Evolutionary conservation across 2,888 invertebrate species (phyloP).

Genomic region (Ichneumoninae sp.): DNA sequence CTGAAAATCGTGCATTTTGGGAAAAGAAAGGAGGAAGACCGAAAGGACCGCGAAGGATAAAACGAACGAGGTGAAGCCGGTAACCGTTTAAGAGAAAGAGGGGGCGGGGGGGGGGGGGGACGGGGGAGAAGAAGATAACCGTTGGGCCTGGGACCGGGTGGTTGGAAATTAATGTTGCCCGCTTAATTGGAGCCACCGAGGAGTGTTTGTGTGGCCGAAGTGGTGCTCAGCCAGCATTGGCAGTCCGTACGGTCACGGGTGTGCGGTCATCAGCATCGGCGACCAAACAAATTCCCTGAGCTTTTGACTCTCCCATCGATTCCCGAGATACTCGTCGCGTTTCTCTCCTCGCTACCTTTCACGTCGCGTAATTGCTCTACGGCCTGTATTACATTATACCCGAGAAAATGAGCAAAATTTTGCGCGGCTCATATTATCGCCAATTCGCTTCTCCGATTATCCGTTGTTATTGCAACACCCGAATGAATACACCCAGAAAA

Average conservation of each 20-base stretch:
- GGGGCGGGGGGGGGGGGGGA: conserved; percentile 67
- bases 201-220: conserved; percentile 82
- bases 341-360: conserved; percentile 54
- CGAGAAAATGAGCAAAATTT: not conserved
- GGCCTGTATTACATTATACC: not conserved
- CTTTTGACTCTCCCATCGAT: conserved; percentile 49
- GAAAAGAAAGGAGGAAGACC: conserved; percentile 51
- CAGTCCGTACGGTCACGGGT: not conserved
- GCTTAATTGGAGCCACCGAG: conserved; percentile 84
- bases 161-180: conserved; percentile 84
- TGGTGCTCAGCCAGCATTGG: conserved; percentile 77
- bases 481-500: not conserved
- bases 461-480: too few relatives aligned
- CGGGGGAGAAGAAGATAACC: conserved; percentile 77
- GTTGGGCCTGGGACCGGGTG: conserved; percentile 79
- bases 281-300: conserved; percentile 15
- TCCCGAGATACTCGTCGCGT: conserved; percentile 20
- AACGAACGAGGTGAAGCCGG: conserved; percentile 48
- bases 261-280: conserved; percentile 37
- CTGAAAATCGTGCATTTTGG: not conserved
- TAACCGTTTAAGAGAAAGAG: conserved; percentile 50
- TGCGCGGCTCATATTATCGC: not conserved
- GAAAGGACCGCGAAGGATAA: conserved; percentile 50
- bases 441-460: not conserved
- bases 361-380: conserved; percentile 47